Conservation (phyloP, 1,140 invertebrate genomes). For the Archivesica marissinica region DNA sequence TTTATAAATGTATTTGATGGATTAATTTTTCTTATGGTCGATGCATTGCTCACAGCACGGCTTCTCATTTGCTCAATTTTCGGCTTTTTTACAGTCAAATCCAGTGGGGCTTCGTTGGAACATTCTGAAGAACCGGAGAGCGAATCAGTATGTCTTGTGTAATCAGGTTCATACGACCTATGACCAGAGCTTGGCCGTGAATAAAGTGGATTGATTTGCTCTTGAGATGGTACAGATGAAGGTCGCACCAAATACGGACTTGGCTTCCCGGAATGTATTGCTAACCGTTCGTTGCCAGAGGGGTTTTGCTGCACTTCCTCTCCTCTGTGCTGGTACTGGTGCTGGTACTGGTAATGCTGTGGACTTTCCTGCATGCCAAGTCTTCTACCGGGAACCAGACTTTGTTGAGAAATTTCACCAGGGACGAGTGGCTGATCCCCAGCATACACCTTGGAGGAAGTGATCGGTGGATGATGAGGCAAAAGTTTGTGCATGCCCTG, state of each 20-base stretch:
- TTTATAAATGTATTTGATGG: conserved; percentile 68
- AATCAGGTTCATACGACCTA: not conserved
- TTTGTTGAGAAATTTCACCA: conserved; percentile 5
- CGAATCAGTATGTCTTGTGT: not conserved
- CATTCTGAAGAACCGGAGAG: conserved; percentile 28
- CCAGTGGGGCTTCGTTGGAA: conserved; percentile 68
- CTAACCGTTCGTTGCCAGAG: not conserved
- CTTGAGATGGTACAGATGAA: conserved; percentile 37
- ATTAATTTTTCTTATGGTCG: conserved; percentile 35
- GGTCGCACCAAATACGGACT: conserved; percentile 35
- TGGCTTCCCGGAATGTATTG: not conserved
- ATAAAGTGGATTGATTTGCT: not conserved
- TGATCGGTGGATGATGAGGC: conserved; percentile 26
- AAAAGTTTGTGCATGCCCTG: conserved; percentile 42
- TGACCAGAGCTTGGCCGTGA: not conserved
- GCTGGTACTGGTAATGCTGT: not conserved
- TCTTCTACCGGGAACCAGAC: conserved; percentile 1
- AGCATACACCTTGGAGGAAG: conserved; percentile 7
- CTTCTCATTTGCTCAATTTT: not conserved
- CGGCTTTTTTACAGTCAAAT: conserved; percentile 68
- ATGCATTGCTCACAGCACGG: conserved; percentile 28
- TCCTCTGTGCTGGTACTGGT: not conserved
- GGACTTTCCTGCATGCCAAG: not conserved
- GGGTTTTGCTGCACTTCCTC: not conserved
- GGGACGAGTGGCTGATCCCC: not conserved